A percentile compares a stretch with the other conserved stretches of the same genome.
These are phyloP conservation scores for Torymus auratus DNA, from an alignment of 2,888 invertebrate genomes.

Conservation along the genomic window DNA sequence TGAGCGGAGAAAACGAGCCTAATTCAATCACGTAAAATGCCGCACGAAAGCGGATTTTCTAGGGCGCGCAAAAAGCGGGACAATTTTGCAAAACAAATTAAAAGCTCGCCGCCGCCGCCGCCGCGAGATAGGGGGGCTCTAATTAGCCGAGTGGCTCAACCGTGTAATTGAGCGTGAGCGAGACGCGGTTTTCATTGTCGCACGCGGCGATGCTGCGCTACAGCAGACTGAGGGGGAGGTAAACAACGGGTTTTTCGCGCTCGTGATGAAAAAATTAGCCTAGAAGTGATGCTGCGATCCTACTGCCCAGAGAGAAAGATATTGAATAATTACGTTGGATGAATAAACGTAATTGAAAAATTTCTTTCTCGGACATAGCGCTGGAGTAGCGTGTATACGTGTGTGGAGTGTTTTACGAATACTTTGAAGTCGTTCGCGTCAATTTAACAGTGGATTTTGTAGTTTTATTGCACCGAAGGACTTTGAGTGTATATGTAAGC, in stretches of 20 bases:
- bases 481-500: too few relatives aligned
- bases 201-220: constrained; percentile 8
- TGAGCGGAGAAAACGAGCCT: neutral
- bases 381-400: too few relatives aligned
- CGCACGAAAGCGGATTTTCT: constrained; percentile 42
- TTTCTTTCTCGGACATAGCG: too few relatives aligned
- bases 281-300: neutral
- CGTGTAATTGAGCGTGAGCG: constrained; percentile 52
- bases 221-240: neutral
- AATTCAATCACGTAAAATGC: constrained; percentile 41
- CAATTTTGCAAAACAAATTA: constrained; percentile 51
- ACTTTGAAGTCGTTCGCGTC: too few relatives aligned
- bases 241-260: neutral
- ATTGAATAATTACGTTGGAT: too few relatives aligned
- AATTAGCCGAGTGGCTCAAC: neutral
- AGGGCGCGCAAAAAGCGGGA: constrained; percentile 20
- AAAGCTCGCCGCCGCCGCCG: constrained; percentile 21
- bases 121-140: neutral
- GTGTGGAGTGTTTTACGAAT: too few relatives aligned
- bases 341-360: too few relatives aligned
- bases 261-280: neutral
- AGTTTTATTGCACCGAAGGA: too few relatives aligned
- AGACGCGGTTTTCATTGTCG: constrained; percentile 49
- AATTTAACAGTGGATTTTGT: too few relatives aligned
- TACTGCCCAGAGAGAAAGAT: neutral